A percentile compares a stretch with the other conserved stretches of the same genome.
Evolutionary conservation across 2,113 vertebrate species (phyloP).

Genomic region (Poeciliopsis prolifica): DNA sequence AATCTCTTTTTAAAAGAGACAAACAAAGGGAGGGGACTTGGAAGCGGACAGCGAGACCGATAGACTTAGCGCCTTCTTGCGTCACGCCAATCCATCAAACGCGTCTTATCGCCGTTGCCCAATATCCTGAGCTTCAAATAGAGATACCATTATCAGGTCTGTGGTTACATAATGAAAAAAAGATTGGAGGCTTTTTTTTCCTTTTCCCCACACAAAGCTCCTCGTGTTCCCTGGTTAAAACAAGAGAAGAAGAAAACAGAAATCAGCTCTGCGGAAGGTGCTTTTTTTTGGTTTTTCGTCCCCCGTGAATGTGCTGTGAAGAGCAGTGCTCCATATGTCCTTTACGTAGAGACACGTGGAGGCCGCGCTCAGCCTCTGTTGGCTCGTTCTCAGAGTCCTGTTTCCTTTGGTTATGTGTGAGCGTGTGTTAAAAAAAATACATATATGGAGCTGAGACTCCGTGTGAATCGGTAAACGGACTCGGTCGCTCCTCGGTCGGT

Average conservation of each 20-base stretch:
- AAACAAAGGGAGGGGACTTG: conserved; percentile 64
- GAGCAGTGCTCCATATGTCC: conserved; percentile 40
- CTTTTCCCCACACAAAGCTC: not conserved
- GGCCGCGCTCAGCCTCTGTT: conserved; percentile 28
- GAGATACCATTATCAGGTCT: conserved; percentile 54
- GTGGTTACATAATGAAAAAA: conserved; percentile 50
- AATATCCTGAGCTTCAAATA: conserved; percentile 66
- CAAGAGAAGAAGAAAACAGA: not conserved
- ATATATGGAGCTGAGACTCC: not conserved
- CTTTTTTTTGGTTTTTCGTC: not conserved
- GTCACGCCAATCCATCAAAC: conserved; percentile 61
- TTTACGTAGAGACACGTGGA: conserved; percentile 6
- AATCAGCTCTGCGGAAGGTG: not conserved
- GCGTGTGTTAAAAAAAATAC: not conserved
- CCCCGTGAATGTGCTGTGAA: conserved; percentile 21
- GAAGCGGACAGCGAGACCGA: conserved; percentile 67
- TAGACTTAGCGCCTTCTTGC: conserved; percentile 58
- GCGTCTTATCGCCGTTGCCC: conserved; percentile 61
- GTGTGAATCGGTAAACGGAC: not conserved
- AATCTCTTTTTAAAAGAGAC: conserved; percentile 51
- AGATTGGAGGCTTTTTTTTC: conserved; percentile 12
- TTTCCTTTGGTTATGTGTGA: conserved; percentile 18
- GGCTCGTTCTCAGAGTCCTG: conserved; percentile 41
- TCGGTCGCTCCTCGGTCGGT: not conserved
- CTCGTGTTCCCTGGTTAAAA: not conserved